These are phyloP conservation scores for Osmoderma eremita DNA, from an alignment of 2,888 invertebrate species.

Conservation along the genomic window DNA sequence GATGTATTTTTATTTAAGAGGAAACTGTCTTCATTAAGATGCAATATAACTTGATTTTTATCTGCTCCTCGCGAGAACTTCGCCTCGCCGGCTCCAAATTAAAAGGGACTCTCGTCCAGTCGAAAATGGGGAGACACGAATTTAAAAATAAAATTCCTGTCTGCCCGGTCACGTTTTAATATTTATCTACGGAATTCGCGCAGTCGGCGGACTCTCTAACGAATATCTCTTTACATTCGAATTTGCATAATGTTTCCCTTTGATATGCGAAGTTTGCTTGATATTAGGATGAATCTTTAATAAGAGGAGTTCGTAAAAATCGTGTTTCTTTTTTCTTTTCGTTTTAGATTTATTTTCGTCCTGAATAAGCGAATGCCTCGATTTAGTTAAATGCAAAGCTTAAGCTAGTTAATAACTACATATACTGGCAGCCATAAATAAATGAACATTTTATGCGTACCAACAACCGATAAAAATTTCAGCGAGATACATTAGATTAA, in stretches of 20 bases:
- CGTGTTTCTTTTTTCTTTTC: constrained; percentile 8
- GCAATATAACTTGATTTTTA: constrained; percentile 47
- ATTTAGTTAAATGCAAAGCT: background rate
- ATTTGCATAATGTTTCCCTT: constrained; percentile 58
- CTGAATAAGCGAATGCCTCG: background rate
- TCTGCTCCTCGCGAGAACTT: constrained; percentile 29
- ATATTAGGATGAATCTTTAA: constrained; percentile 40
- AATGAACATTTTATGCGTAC: too few species aligned
- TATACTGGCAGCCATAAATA: too few species aligned
- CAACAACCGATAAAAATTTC: too few species aligned
- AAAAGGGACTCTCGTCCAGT: constrained; percentile 10
- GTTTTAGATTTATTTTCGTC: background rate
- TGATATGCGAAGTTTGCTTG: constrained; percentile 28
- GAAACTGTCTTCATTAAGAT: constrained; percentile 49
- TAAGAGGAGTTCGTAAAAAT: constrained; percentile 20
- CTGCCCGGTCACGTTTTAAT: constrained; percentile 52
- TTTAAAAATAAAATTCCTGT: constrained; percentile 51
- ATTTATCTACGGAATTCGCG: constrained; percentile 55
- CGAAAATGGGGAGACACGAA: constrained; percentile 39
- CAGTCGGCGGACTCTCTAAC: constrained; percentile 57
- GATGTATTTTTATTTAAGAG: constrained; percentile 32
- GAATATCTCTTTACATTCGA: constrained; percentile 58
- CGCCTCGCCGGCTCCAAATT: constrained; percentile 34
- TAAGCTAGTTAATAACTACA: too few species aligned
- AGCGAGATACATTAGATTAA: too few species aligned